Base-by-base conservation (phyloP, 2,113 vertebrate genomes). In the Columbina picui region DNA sequence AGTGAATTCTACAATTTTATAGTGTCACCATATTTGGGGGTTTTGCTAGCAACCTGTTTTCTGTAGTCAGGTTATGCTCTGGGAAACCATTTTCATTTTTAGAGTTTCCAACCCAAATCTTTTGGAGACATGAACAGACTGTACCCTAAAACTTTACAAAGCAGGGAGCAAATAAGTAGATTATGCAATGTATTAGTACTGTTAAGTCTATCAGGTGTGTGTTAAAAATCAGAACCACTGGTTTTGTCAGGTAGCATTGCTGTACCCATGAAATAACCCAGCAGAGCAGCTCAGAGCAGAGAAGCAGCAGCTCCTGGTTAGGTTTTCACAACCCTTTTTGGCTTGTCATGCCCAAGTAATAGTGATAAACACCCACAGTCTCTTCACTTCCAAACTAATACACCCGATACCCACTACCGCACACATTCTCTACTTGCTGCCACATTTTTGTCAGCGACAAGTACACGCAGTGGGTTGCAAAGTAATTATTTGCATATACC, bases 311-410 rank as follows among this genome's bases (percentile, higher is more conserved):
- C 47, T 87, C 50, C 64, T 89, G 38, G 26, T 89, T 14, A 55
- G 89, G 47, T 19, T 93, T 89, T 86, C 83, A 81, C 88, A 67
- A 41, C 38, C 19, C 59, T 30, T 88, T 88, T 94, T 92, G 75
- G 63, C 45, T 95, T 88, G 70, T 63, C 75, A 83, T 63, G 68
- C 67, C 63, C 56, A 70, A 87, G 26, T 84, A 75, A 86, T 10
- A 38, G 29, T 2, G 7, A 47, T 30, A 25, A 97, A 81, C 86
- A 81, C 68, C 52, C 74, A 45, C 2, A 0, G 53, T 32, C 70
- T 50, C 80, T 60, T 67, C 74, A 47, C 50, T 59, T 59, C 71
- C 90, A 80, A 61, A 27, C 3, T 3, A 36, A 50, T n/a, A 29
- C 22, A 43, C 27, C n/a, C 10, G 3, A 29, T 69, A 38, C 59